These are phyloP conservation scores for Lithophane semibrunnea DNA, from an alignment of 2,888 invertebrate species.

Conservation along the genomic window DNA sequence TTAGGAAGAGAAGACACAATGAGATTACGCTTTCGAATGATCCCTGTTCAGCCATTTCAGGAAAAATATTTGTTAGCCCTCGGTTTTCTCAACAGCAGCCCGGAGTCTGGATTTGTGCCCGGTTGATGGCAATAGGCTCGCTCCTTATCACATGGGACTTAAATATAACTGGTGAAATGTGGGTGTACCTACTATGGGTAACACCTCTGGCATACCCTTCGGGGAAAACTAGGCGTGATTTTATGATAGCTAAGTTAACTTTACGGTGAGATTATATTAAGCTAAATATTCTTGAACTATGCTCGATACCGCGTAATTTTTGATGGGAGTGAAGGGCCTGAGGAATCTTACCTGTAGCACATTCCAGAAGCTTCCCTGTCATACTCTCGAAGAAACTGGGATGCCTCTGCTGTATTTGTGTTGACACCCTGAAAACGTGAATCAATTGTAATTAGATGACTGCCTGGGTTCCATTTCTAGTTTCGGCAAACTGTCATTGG, in stretches of 20 bases:
- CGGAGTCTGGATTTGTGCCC: too few species aligned
- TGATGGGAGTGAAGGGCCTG: not conserved
- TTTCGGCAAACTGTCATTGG: not conserved
- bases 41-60: not conserved
- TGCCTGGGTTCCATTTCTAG: not conserved
- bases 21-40: not conserved
- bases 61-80: not conserved
- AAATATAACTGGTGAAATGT: too few species aligned
- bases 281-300: not conserved
- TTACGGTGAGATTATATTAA: too few species aligned
- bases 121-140: too few species aligned
- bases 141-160: too few species aligned
- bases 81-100: too few species aligned
- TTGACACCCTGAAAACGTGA: constrained; percentile 90
- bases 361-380: constrained; percentile 93
- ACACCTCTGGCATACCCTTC: too few species aligned
- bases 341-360: constrained; percentile 90
- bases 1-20: too few species aligned
- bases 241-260: too few species aligned
- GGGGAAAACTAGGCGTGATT: too few species aligned
- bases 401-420: constrained; percentile 92
- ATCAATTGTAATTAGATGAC: not conserved
- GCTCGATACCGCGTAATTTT: not conserved
- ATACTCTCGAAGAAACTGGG: constrained; percentile 93
- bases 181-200: too few species aligned